Evolutionary conservation across 2,888 invertebrate species (phyloP).

Genomic region (Muscina levida): DNA sequence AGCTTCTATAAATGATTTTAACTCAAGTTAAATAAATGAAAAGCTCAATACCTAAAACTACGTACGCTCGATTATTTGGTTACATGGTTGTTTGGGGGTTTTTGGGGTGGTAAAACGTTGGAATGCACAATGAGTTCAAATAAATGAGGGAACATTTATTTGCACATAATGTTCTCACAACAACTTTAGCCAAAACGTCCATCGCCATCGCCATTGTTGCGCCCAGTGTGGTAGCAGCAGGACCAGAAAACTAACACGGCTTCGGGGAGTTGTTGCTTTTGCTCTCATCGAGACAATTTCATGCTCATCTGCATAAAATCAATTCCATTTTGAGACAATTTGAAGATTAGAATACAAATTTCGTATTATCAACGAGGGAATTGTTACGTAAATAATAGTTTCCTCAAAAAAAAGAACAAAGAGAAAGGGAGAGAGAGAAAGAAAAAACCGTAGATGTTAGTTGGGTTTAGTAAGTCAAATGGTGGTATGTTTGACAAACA

Average conservation of each 20-base stretch:
- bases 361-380: constrained; percentile 78
- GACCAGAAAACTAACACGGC: neutral
- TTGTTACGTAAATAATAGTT: constrained; percentile 55
- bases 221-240: neutral
- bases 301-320: constrained; percentile 80
- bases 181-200: constrained; percentile 22
- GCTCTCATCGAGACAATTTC: constrained; percentile 77
- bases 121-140: neutral
- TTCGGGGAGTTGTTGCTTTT: constrained; percentile 58
- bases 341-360: constrained; percentile 80
- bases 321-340: constrained; percentile 80
- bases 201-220: neutral
- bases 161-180: constrained; percentile 57
- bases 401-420: neutral
- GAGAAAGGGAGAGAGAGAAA: constrained; percentile 35
- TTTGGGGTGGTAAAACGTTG: neutral
- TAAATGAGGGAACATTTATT: constrained; percentile 59
- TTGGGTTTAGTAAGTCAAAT: neutral
- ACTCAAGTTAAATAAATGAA: constrained; percentile 57
- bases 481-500: constrained; percentile 35
- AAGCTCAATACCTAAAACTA: constrained; percentile 49
- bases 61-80: constrained; percentile 51
- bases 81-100: constrained; percentile 45
- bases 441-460: constrained; percentile 26
- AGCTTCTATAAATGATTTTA: constrained; percentile 61